Evolutionary conservation across 2,797 vertebrate species (phyloP).

Genomic region (Zalophus californianus): DNA sequence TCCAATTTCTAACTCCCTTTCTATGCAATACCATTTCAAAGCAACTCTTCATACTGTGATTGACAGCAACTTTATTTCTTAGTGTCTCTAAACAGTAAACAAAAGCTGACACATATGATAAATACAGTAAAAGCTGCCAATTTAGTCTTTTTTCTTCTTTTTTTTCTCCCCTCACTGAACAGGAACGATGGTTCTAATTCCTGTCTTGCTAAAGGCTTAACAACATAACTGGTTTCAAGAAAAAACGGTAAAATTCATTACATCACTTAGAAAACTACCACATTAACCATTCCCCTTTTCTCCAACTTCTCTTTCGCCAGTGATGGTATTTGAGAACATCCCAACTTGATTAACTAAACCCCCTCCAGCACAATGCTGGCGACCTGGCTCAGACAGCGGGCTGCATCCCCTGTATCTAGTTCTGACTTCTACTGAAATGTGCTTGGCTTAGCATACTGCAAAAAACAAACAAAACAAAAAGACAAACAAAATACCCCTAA

Average conservation of each 20-base stretch:
- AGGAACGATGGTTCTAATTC: not conserved
- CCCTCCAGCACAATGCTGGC: not conserved
- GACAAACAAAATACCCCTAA: not conserved
- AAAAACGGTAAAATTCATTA: not conserved
- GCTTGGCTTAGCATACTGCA: not conserved
- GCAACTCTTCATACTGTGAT: not conserved
- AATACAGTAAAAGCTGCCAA: not conserved
- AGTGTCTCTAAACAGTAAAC: constrained; percentile 9
- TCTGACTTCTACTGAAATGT: not conserved
- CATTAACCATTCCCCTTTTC: not conserved
- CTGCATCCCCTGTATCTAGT: rapidly evolving
- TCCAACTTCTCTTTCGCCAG: not conserved
- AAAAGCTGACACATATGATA: not conserved
- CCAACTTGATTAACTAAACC: too few species aligned
- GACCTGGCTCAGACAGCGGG: not conserved
- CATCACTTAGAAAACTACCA: not conserved
- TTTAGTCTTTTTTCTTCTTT: not conserved
- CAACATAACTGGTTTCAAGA: not conserved
- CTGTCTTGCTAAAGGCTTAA: not conserved
- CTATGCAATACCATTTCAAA: not conserved
- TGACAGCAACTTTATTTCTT: not conserved
- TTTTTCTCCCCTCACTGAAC: not conserved
- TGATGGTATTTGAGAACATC: not conserved
- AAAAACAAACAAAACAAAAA: not conserved
- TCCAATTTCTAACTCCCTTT: not conserved